Base-by-base conservation (phyloP, 2,888 invertebrate genomes). In the Cenopis cana region DNA sequence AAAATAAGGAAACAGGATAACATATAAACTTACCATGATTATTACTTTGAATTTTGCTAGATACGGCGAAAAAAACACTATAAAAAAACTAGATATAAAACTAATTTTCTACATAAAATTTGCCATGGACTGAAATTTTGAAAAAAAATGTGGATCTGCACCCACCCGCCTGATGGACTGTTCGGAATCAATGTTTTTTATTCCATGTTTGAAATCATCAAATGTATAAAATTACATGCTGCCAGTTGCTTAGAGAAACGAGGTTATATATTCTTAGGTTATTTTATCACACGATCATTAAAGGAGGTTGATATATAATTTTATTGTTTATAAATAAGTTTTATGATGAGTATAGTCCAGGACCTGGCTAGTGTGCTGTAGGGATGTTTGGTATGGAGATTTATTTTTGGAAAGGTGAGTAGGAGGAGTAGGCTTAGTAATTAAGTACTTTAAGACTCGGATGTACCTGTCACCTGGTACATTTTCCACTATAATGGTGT, bases 11-110 rank as follows among this genome's bases (percentile, higher is more conserved):
- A 65, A 24, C 59, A 57, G 5, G 5, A n/a, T n/a, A n/a, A n/a
- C 38, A 14, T n/a, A n/a, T 38, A 38, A 41, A 90, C 92, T 92
- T 87, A 93, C 93, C 93, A 92, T 93, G 79, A 76, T 90, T 75
- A 78, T 79, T 76, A 93, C 93, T 88, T 61, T 70, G 78, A 89
- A 91, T 92, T 93, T 92, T 82, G 86, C 74, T 73, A 74, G 80
- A 80, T 79, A 76, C 77, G 76, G 74, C 78, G 78, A 79, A 83
- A 33, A 84, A 86, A 86, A 83, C 76, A 82, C 82, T 82, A 82
- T 75, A 80, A 83, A 83, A 85, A 86, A 87, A 79, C 76, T 3
- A 80, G 76, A 80, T 84, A 81, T 80, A 85, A 87, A 87, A 86
- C 80, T 78, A 81, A 78, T 82, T 80, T 73, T 69, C 69, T 86